phyloP scores from a whole-genome alignment of 2,888 invertebrate genomes.

The Diarsia rubi region DNA sequence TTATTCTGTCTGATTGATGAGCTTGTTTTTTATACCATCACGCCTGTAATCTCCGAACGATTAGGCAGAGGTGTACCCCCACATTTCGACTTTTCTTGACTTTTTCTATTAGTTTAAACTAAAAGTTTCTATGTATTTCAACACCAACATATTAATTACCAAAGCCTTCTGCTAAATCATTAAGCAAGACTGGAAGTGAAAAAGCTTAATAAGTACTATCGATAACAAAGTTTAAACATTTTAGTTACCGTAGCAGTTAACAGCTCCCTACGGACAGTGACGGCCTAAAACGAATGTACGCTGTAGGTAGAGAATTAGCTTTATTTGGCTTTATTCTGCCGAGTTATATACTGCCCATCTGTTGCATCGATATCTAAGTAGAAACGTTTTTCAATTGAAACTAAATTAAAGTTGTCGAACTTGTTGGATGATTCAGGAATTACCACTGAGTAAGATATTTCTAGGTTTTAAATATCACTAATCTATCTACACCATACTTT shows the following conservation, averaged over 20 bases:
- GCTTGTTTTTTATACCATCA: background rate
- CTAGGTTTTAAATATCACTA: background rate
- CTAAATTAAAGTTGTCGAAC: background rate
- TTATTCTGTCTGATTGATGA: background rate
- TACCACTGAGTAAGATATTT: background rate
- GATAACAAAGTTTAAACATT: constrained; percentile 32
- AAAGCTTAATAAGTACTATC: constrained; percentile 2
- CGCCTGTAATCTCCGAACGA: too few species aligned
- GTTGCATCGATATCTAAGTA: constrained; percentile 42
- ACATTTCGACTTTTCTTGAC: background rate
- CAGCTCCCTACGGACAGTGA: constrained; percentile 38
- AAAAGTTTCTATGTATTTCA: background rate
- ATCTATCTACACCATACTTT: too few species aligned
- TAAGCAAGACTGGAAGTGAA: constrained; percentile 3
- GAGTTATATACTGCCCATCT: constrained; percentile 46
- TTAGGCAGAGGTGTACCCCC: too few species aligned
- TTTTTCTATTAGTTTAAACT: background rate
- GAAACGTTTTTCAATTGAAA: constrained; percentile 1
- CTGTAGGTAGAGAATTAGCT: constrained; percentile 41
- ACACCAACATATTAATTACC: background rate
- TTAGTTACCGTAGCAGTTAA: constrained; percentile 18
- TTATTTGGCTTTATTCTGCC: constrained; percentile 34
- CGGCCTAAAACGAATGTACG: constrained; percentile 38
- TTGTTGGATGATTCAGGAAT: background rate
- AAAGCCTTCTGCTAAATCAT: background rate